phyloP scores from a whole-genome alignment of 2,113 vertebrate genomes.

The Dicerorhinus sumatrensis region DNA sequence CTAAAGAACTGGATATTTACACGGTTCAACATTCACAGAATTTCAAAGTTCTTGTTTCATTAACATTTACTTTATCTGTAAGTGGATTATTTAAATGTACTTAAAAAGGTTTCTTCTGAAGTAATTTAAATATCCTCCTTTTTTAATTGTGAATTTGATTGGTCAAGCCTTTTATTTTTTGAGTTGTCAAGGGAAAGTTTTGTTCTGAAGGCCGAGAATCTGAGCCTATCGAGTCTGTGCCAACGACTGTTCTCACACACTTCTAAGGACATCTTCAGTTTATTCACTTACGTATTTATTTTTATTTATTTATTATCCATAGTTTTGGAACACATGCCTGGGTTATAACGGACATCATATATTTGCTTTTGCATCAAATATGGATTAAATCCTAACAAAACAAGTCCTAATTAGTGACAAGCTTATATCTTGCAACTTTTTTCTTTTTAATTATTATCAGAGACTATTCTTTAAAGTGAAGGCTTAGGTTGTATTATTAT shows the following conservation, averaged over 20 bases:
- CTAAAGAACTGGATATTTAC: neutral
- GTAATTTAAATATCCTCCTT: neutral
- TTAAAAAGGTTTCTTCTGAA: neutral
- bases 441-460: neutral
- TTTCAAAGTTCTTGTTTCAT: neutral
- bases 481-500: neutral
- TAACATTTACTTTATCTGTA: conserved; percentile 23
- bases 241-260: neutral
- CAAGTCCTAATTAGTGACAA: neutral
- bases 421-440: neutral
- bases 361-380: neutral
- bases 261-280: neutral
- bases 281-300: neutral
- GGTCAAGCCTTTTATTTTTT: neutral
- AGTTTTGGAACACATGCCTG: neutral
- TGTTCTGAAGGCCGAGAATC: neutral
- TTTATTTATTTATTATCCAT: neutral
- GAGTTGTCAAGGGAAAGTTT: conserved; percentile 25
- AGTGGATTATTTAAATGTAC: neutral
- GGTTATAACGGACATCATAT: neutral
- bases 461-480: neutral
- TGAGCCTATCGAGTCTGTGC: neutral
- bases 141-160: neutral
- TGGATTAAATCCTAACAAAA: neutral
- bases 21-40: neutral